Evolutionary conservation across 2,113 vertebrate genomes (phyloP).

Genomic region (Anhinga rufa): DNA sequence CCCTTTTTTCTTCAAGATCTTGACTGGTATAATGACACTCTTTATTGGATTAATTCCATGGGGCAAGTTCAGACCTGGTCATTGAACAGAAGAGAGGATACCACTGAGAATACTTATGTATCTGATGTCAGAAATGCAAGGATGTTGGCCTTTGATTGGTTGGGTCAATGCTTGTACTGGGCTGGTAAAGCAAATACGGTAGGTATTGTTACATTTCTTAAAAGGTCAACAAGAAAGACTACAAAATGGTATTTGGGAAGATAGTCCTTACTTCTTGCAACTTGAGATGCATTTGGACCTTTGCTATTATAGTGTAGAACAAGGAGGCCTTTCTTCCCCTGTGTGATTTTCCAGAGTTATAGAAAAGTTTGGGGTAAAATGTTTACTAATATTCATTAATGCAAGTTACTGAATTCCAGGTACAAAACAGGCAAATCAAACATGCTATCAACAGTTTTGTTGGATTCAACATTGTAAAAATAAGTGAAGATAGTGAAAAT

Average conservation of each 20-base stretch:
- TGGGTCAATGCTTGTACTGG: conserved; percentile 76
- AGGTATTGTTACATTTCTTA: background rate
- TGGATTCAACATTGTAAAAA: background rate
- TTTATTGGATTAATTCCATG: conserved; percentile 73
- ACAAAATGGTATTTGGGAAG: background rate
- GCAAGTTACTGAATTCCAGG: background rate
- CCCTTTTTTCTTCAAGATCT: conserved; percentile 61
- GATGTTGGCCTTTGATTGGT: conserved; percentile 73
- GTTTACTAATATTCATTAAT: background rate
- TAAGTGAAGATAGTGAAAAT: background rate
- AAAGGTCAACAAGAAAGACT: background rate
- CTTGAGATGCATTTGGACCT: background rate
- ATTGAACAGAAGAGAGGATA: background rate
- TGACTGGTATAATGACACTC: conserved; percentile 75
- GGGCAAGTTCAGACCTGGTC: conserved; percentile 64
- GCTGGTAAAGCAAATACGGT: conserved; percentile 69
- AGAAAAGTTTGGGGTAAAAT: background rate
- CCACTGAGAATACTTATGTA: background rate
- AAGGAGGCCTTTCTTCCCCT: background rate
- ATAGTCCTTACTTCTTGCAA: background rate
- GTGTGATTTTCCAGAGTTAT: background rate
- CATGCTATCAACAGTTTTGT: background rate
- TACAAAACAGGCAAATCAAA: background rate
- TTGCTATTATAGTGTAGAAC: background rate
- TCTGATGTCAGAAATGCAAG: conserved; percentile 59